phyloP scores from a whole-genome alignment of 2,888 invertebrate species.

The Oligia strigilis region DNA sequence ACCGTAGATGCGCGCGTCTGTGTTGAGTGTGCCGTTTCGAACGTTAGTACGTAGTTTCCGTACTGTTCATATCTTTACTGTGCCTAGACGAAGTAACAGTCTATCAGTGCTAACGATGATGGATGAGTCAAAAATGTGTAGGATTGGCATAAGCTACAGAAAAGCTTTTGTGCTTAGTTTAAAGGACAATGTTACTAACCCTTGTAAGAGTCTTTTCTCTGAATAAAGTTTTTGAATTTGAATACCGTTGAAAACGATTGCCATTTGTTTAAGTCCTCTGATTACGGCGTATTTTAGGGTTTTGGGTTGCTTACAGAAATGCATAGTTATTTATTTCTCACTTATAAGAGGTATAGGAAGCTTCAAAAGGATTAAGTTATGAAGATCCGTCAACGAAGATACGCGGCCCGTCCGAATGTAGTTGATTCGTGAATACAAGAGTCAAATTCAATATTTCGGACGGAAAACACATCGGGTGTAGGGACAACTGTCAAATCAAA shows the following conservation, averaged over 20 bases:
- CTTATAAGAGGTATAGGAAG: background rate
- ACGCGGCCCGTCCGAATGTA: too few relatives aligned
- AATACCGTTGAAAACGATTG: background rate
- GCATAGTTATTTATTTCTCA: background rate
- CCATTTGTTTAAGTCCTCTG: background rate
- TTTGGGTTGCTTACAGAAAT: background rate
- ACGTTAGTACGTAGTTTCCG: too few relatives aligned
- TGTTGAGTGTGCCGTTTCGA: too few relatives aligned
- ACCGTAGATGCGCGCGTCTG: too few relatives aligned
- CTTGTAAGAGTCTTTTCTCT: too few relatives aligned
- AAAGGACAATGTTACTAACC: background rate
- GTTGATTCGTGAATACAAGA: too few relatives aligned
- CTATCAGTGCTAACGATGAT: background rate
- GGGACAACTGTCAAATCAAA: too few relatives aligned
- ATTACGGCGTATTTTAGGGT: background rate
- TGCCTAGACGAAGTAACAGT: background rate
- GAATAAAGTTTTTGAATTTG: too few relatives aligned
- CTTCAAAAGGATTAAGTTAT: background rate
- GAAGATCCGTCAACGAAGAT: background rate
- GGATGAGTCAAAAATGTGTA: background rate
- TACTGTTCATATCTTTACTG: background rate
- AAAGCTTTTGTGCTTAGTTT: background rate
- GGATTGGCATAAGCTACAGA: background rate
- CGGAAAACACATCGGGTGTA: too few relatives aligned
- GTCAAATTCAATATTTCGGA: too few relatives aligned